phyloP scores from a whole-genome alignment of 2,888 invertebrate species.

The Anagyrus pseudococci region DNA sequence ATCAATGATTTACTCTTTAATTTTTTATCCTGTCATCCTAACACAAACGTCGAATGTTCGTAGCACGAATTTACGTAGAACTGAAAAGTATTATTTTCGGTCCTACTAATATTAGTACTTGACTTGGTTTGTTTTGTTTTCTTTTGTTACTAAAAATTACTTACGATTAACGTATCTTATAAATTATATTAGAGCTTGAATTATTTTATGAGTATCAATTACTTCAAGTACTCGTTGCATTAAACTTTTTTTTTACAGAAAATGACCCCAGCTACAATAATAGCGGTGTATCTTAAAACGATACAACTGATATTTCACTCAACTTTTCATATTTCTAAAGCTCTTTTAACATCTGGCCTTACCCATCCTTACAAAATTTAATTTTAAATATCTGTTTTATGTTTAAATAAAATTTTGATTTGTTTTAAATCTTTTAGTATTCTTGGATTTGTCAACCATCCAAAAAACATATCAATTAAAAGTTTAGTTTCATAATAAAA shows the following conservation, averaged over 20 bases:
- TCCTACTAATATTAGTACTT: slow-evolving; percentile 35
- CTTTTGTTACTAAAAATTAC: slow-evolving; percentile 47
- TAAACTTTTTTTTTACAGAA: slow-evolving; percentile 37
- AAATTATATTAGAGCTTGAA: slow-evolving; percentile 51
- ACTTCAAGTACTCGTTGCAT: slow-evolving; percentile 36
- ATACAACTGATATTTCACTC: slow-evolving; percentile 43
- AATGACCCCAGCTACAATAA: slow-evolving; percentile 46
- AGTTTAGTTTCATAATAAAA: slow-evolving; percentile 34
- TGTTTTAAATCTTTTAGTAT: no score
- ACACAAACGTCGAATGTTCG: slow-evolving; percentile 26
- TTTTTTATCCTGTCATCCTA: slow-evolving; percentile 25
- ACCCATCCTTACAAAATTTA: slow-evolving; percentile 17
- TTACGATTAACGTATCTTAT: slow-evolving; percentile 53
- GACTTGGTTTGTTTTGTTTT: slow-evolving; percentile 42
- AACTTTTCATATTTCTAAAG: slow-evolving; percentile 21
- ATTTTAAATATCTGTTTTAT: slow-evolving; percentile 19
- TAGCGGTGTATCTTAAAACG: slow-evolving; percentile 46
- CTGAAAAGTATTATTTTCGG: no score
- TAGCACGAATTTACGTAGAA: no score
- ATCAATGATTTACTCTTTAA: slow-evolving; percentile 32
- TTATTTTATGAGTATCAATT: slow-evolving; percentile 44
- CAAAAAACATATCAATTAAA: slow-evolving; percentile 28
- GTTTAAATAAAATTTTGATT: no score
- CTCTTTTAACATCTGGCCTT: slow-evolving; percentile 11
- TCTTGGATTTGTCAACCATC: slow-evolving; percentile 24